Base-by-base conservation (phyloP, 2,797 vertebrate genomes). In the Dryobates pubescens region DNA sequence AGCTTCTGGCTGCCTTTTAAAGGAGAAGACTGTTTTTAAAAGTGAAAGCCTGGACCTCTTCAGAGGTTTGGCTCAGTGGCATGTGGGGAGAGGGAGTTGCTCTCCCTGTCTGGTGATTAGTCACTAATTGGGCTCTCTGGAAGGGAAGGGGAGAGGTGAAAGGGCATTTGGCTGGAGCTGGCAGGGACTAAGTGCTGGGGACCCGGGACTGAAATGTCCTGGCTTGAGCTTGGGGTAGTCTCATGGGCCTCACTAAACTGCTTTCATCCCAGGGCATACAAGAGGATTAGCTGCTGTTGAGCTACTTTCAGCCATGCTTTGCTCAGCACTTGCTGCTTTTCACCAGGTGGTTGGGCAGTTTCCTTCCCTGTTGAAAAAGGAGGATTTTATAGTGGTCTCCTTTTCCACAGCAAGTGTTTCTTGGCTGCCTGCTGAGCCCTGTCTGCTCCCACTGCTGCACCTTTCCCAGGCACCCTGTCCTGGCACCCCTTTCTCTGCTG, bases 241-340 rank as follows among this genome's bases (percentile, higher is more conserved):
- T 96, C 91, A 91, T 89, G 93, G 96, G 94, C 88, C 86, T 88
- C 73, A 32, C 86, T 96, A 95, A 97, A 97, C 95, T 82, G 96
- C 96, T 98, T 97, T 96, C 82, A 88, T 97, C 96, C 96, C 71
- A 36, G 71, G 95, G 96, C 80, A 93, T 56, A 80, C 72, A 93
- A 97, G 96, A 78, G 92, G 96, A 97, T 98, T 97, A 97, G 88
- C 78, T 2, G 3, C 70, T 78, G 53, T 94, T 95, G 85, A 97
- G 95, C 96, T 73, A 69, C 83, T 97, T 98, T 94, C 86, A 86
- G 0, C 92, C 36, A 7, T 89, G 82, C 91, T 94, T 86, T 82
- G 59, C 86, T 81, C 49, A 26, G 70, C 0, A 2, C 69, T 81
- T 90, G 82, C 69, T 96, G 65, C 84, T 74, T 82, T 93, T 85